Base-by-base conservation (phyloP, 2,113 vertebrate species). In the Pampusana beccarii region DNA sequence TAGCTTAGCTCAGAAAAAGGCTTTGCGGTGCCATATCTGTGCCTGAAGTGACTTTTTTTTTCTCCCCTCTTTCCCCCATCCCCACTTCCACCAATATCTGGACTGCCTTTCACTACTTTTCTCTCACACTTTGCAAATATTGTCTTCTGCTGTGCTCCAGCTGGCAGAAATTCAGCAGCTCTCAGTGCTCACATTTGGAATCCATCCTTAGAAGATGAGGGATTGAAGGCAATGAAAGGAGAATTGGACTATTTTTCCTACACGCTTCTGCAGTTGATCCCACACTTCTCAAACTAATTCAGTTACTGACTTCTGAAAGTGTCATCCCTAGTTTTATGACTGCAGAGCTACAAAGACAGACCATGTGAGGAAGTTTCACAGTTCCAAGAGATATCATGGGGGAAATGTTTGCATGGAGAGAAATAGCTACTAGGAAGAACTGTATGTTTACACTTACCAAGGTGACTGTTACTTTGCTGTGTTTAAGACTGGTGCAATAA, bases 81-180 rank as follows among this genome's bases (percentile, higher is more conserved):
- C 23, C 50, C 54, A 69, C 86, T 85, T 81, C 88, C 50, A 75
- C 71, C 3, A 2, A 84, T 85, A 78, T 85, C 75, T 90, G 74
- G 60, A 65, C 69, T 90, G 70, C 72, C 7, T 96, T 90, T 93
- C 62, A 36, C 36, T 69, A 60, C 38, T 85, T 95, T 86, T 57
- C 70, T 79, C 95, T 94, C 89, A 82, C 48, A 61, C 71, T 95
- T 85, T 90, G 70, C 89, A 88, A 94, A 77, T 93, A 75, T 89
- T 93, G 61, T 85, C 93, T 62, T 94, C 88, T 95, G 53, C 77
- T 79, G 20, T 81, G 53, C 50, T 94, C 62, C 88, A 96, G 28
- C 77, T 92, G 87, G 94, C 80, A 83, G 78, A 23, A 97, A 92
- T 80, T 95, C 78, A 93, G 61, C 73, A 91, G 38, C 31, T 93